Conservation (phyloP, 2,888 invertebrate species). For the Sesia apiformis region DNA sequence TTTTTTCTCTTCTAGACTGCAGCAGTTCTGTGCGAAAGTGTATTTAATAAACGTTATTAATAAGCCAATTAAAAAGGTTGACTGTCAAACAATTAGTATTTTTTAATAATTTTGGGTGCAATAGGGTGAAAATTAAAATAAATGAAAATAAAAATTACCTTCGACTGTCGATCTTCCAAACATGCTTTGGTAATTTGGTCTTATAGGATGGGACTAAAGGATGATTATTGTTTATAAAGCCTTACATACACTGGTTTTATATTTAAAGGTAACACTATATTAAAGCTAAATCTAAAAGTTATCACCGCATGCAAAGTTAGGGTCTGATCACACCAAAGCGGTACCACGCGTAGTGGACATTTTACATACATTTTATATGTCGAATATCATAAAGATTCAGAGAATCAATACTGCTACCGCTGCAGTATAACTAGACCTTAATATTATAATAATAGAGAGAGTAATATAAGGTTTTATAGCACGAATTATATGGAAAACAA, state of each 20-base stretch:
- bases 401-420: neutral
- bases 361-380: too few relatives aligned
- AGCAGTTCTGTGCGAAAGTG: too few relatives aligned
- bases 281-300: constrained; percentile 15
- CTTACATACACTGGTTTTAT: constrained; percentile 23
- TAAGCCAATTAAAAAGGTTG: too few relatives aligned
- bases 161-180: constrained; percentile 56
- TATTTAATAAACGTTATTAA: too few relatives aligned
- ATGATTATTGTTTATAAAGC: constrained; percentile 26
- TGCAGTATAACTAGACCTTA: neutral
- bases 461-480: neutral
- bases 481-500: constrained; percentile 4
- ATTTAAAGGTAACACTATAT: constrained; percentile 22
- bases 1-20: too few relatives aligned
- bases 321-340: too few relatives aligned
- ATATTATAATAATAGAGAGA: neutral
- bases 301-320: neutral
- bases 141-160: constrained; percentile 58
- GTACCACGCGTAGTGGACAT: too few relatives aligned
- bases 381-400: too few relatives aligned
- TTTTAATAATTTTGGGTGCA: too few relatives aligned
- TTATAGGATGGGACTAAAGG: constrained; percentile 31
- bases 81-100: too few relatives aligned
- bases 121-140: constrained; percentile 22
- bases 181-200: constrained; percentile 53